Conservation (phyloP, 2,888 invertebrate species). For the Platycnemis pennipes region DNA sequence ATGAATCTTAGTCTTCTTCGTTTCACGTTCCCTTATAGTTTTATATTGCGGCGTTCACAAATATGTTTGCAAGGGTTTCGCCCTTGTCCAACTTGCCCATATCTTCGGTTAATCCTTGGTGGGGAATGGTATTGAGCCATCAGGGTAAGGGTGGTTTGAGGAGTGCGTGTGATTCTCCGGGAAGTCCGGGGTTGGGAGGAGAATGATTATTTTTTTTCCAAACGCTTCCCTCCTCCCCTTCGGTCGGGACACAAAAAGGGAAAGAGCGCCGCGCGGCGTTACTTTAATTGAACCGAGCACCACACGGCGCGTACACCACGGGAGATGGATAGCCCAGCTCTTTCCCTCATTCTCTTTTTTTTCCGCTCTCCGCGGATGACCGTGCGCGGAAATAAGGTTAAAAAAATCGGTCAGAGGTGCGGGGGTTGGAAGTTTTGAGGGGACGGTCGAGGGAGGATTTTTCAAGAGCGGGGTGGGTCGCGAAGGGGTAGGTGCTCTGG, state of each 20-base stretch:
- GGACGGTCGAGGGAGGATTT: constrained; percentile 11
- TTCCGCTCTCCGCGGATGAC: constrained; percentile 38
- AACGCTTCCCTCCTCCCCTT: not conserved
- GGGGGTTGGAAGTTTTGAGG: not conserved
- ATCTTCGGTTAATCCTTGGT: too few species aligned
- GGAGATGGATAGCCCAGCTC: constrained; percentile 49
- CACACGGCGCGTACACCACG: constrained; percentile 46
- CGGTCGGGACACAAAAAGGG: not conserved
- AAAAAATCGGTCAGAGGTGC: not conserved
- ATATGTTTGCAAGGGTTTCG: too few species aligned
- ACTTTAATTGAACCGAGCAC: constrained; percentile 62
- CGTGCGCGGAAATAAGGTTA: not conserved
- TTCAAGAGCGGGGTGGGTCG: not conserved
- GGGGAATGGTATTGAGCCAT: too few species aligned
- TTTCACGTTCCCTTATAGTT: too few species aligned
- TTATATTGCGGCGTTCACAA: too few species aligned
- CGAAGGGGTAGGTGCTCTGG: not conserved
- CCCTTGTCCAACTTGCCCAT: too few species aligned
- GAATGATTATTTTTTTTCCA: not conserved
- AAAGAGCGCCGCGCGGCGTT: constrained; percentile 49
- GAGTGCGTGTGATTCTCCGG: too few species aligned
- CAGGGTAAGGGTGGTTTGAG: too few species aligned
- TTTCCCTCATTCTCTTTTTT: too few species aligned
- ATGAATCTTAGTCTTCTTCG: too few species aligned
- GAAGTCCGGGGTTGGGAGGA: not conserved